Conservation (phyloP, 2,888 invertebrate species). For the Tachina fera region DNA sequence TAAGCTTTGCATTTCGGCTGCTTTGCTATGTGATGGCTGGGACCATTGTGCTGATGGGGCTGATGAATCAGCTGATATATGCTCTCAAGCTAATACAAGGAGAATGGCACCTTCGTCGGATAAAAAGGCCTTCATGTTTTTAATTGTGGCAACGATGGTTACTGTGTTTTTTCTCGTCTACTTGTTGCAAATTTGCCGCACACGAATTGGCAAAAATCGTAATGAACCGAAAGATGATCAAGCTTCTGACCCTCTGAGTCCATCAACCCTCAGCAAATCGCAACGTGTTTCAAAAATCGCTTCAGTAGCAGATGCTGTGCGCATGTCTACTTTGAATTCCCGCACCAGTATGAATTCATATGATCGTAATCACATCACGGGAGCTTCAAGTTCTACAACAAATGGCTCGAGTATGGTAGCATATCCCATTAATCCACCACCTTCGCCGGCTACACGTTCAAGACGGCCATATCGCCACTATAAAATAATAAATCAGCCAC, state of each 20-base stretch:
- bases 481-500: constrained; percentile 90
- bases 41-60: constrained; percentile 91
- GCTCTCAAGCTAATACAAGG: constrained; percentile 83
- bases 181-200: constrained; percentile 84
- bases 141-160: constrained; percentile 85
- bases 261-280: constrained; percentile 82
- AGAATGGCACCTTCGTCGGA: constrained; percentile 83
- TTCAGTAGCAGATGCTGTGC: constrained; percentile 84
- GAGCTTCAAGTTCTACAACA: constrained; percentile 83
- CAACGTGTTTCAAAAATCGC: constrained; percentile 83
- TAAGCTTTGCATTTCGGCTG: constrained; percentile 86
- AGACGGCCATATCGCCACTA: constrained; percentile 91
- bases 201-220: constrained; percentile 83
- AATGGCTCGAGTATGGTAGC: constrained; percentile 83
- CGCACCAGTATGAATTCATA: constrained; percentile 87
- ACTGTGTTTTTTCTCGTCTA: constrained; percentile 84
- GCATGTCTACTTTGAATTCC: constrained; percentile 87
- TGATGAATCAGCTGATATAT: constrained; percentile 89
- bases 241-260: constrained; percentile 87
- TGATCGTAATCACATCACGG: constrained; percentile 89
- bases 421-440: constrained; percentile 95
- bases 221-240: constrained; percentile 86
- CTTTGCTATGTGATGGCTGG: constrained; percentile 89
- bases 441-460: constrained; percentile 92
- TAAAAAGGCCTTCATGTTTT: constrained; percentile 85